These are phyloP conservation scores for Falco punctatus DNA, from an alignment of 2,113 vertebrate genomes.

Conservation along the genomic window DNA sequence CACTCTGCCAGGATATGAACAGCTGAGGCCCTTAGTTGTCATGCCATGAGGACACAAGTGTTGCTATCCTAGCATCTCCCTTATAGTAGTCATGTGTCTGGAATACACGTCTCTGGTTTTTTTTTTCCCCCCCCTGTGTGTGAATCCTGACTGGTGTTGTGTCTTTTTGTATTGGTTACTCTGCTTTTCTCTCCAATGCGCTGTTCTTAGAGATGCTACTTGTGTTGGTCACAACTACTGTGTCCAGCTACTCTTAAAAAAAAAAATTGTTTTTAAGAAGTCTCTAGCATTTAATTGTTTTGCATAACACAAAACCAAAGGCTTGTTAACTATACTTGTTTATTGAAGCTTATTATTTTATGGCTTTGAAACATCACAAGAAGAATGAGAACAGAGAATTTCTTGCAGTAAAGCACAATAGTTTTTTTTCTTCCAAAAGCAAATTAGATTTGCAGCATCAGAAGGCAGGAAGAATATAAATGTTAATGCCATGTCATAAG, in stretches of 20 bases:
- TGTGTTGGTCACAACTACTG: neutral
- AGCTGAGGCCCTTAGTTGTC: neutral
- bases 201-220: neutral
- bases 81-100: neutral
- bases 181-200: neutral
- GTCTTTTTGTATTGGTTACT: neutral
- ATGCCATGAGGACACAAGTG: neutral
- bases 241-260: neutral
- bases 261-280: neutral
- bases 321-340: neutral
- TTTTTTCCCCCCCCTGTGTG: neutral
- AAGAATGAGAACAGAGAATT: neutral
- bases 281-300: neutral
- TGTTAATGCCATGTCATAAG: neutral
- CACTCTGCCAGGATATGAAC: neutral
- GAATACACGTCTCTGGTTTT: neutral
- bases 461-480: neutral
- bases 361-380: neutral
- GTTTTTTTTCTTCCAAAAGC: neutral
- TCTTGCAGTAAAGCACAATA: neutral
- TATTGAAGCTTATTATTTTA: neutral
- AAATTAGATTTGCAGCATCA: conserved; percentile 5
- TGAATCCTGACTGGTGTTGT: neutral
- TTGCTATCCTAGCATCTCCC: neutral
- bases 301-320: neutral